phyloP scores from a whole-genome alignment of 2,888 invertebrate genomes.

The Andrena bucephala region DNA sequence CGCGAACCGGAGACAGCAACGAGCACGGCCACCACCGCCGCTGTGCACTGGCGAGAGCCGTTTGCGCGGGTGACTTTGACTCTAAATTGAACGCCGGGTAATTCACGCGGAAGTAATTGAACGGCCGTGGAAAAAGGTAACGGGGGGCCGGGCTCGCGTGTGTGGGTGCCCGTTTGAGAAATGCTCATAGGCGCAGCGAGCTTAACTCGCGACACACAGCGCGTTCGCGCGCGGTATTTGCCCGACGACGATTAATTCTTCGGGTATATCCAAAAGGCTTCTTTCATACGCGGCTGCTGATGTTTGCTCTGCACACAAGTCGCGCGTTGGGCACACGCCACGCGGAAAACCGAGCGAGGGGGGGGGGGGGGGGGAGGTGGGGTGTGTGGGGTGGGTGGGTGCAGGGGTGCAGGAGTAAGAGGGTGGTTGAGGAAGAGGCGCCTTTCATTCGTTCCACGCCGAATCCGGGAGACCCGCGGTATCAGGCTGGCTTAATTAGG shows the following conservation, averaged over 20 bases:
- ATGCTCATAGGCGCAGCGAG: too few relatives aligned
- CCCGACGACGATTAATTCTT: constrained; percentile 25
- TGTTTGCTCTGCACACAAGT: constrained; percentile 13
- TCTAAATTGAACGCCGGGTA: constrained; percentile 28
- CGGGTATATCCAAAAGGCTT: constrained; percentile 16
- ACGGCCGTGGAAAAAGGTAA: constrained; percentile 19
- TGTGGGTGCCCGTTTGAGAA: neutral
- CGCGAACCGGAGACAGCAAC: neutral
- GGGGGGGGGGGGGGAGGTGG: too few relatives aligned
- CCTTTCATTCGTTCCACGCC: neutral
- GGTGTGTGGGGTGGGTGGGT: neutral
- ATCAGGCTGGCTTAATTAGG: constrained; percentile 58
- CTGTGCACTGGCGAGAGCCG: neutral
- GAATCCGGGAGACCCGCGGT: constrained; percentile 1
- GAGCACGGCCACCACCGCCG: neutral
- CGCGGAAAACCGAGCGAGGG: neutral
- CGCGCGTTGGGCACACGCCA: neutral
- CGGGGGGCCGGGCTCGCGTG: neutral
- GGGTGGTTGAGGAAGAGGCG: neutral
- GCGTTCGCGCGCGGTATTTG: constrained; percentile 10
- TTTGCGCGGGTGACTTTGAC: constrained; percentile 4
- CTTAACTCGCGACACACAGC: too few relatives aligned
- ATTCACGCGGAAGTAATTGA: constrained; percentile 32
- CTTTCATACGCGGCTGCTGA: constrained; percentile 9
- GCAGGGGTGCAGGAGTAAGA: neutral